A percentile compares a stretch with the other conserved stretches of the same genome.
Conservation (phyloP, 2,888 invertebrate genomes). For the Macrostomum cliftonense region DNA sequence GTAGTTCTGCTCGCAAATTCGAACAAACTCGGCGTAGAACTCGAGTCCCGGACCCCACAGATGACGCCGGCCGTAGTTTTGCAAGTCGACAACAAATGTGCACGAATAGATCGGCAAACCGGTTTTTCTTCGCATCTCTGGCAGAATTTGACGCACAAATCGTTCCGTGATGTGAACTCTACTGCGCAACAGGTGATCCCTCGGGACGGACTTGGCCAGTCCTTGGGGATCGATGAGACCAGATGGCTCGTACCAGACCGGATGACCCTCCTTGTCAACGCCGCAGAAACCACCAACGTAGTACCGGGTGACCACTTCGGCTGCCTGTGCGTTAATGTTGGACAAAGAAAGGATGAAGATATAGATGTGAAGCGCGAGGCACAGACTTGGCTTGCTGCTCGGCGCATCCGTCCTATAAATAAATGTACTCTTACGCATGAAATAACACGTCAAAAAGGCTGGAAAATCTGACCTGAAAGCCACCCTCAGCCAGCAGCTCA, state of each 20-base stretch:
- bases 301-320: slow-evolving; percentile 46
- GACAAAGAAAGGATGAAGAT: too few relatives aligned
- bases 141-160: neutral
- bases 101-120: slow-evolving; percentile 20
- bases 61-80: slow-evolving; percentile 25
- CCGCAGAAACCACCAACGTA: slow-evolving; percentile 61
- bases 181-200: slow-evolving; percentile 53
- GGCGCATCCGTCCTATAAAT: too few relatives aligned
- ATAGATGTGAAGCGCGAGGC: too few relatives aligned
- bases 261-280: slow-evolving; percentile 59
- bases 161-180: slow-evolving; percentile 49
- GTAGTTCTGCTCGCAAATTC: slow-evolving; percentile 15
- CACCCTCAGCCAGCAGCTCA: too few relatives aligned
- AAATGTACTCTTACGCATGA: too few relatives aligned
- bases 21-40: slow-evolving; percentile 5
- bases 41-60: slow-evolving; percentile 27
- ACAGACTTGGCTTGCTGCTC: too few relatives aligned
- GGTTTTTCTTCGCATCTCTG: neutral
- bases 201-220: slow-evolving; percentile 51
- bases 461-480: too few relatives aligned
- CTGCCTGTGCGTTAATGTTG: too few relatives aligned
- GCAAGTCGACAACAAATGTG: slow-evolving; percentile 25
- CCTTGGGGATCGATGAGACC: slow-evolving; percentile 53
- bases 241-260: slow-evolving; percentile 63
- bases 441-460: too few relatives aligned